Evolutionary conservation across 2,888 invertebrate genomes (phyloP).

Genomic region (Athalia cordata): DNA sequence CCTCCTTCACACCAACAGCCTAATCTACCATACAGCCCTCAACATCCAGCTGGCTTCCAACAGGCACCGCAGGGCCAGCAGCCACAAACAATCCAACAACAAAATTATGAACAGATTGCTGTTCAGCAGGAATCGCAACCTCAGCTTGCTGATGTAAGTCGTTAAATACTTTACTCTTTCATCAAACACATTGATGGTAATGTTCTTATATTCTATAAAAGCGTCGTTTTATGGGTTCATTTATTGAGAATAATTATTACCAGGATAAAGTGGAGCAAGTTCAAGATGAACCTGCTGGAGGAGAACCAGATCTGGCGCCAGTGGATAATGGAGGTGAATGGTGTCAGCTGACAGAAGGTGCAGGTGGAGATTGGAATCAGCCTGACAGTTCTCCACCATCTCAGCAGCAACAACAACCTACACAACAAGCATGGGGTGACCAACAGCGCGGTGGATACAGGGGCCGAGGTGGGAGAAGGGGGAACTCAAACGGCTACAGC

Average conservation of each 20-base stretch:
- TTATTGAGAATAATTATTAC: too few species aligned
- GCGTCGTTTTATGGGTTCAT: too few species aligned
- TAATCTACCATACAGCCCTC: constrained; percentile 67
- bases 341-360: constrained; percentile 65
- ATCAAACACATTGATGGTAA: not conserved
- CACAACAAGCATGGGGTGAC: constrained; percentile 68
- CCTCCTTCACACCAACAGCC: constrained; percentile 74
- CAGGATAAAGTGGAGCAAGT: constrained; percentile 63
- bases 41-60: constrained; percentile 67
- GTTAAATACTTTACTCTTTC: not conserved
- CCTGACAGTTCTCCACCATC: constrained; percentile 66
- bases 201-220: too few species aligned
- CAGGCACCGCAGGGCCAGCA: constrained; percentile 53
- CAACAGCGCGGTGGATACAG: constrained; percentile 69
- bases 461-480: constrained; percentile 75
- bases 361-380: constrained; percentile 70
- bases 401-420: constrained; percentile 60
- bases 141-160: constrained; percentile 1
- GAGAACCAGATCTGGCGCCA: constrained; percentile 59
- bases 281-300: constrained; percentile 58
- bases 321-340: constrained; percentile 64
- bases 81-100: constrained; percentile 49
- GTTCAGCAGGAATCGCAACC: constrained; percentile 32
- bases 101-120: constrained; percentile 38
- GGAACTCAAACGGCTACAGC: constrained; percentile 76